These are phyloP conservation scores for Sturmia bella DNA, from an alignment of 2,888 invertebrate genomes.

Conservation along the genomic window DNA sequence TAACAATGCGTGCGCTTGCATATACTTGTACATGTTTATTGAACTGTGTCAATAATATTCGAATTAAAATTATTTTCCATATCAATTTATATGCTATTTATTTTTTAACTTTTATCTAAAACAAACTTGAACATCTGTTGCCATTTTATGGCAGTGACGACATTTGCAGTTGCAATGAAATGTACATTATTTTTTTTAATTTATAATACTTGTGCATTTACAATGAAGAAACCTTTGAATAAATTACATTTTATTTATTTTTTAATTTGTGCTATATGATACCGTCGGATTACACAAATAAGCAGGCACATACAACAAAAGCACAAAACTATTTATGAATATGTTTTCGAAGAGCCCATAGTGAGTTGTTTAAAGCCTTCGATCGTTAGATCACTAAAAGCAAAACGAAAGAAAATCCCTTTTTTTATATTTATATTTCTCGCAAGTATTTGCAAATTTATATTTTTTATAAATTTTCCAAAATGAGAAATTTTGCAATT, in stretches of 20 bases:
- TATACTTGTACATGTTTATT: neutral
- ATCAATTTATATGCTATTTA: neutral
- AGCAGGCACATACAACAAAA: too few relatives aligned
- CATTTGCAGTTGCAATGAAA: conserved; percentile 41
- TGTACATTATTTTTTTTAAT: conserved; percentile 18
- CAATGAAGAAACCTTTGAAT: conserved; percentile 18
- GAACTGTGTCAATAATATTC: conserved; percentile 27
- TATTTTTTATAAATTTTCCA: too few relatives aligned
- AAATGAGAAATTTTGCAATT: too few relatives aligned
- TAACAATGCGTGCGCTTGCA: too few relatives aligned
- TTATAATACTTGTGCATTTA: conserved; percentile 21
- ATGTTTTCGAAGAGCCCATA: too few relatives aligned
- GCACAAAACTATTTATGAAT: too few relatives aligned
- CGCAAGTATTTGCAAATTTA: too few relatives aligned
- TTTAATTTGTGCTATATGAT: neutral
- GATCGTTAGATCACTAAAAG: too few relatives aligned
- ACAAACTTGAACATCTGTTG: conserved; percentile 63
- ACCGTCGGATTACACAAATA: too few relatives aligned
- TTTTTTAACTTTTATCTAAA: conserved; percentile 44
- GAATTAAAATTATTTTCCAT: neutral
- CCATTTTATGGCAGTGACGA: conserved; percentile 45
- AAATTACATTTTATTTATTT: conserved; percentile 24
- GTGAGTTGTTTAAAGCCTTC: too few relatives aligned
- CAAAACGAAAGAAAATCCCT: too few relatives aligned
- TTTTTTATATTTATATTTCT: too few relatives aligned